Evolutionary conservation across 2,113 vertebrate species (phyloP), one percentile per base, ranked within the genome.

Genomic region (Mastomys natalensis): DNA sequence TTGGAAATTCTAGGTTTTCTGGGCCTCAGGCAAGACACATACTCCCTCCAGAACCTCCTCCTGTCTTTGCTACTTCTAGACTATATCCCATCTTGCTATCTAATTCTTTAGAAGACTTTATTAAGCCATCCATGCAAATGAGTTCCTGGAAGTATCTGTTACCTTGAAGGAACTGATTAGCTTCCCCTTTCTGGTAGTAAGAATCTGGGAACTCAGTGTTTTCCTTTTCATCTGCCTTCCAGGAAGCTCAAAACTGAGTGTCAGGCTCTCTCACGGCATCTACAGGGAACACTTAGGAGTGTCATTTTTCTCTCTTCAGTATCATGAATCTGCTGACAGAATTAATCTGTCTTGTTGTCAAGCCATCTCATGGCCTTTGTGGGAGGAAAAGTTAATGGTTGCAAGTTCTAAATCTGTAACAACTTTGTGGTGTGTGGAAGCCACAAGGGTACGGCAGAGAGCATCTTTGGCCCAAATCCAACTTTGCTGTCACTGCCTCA

Each of bases 81-180:
- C 43, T 37, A 7, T 60, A 5, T 16, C 93, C 76, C 31, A 26
- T 16, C 70, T 45, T 76, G 34, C 3, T 43, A 37, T 93, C 11
- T 31, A 40, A 62, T 68, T 3, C 7, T 88, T 78, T n/a, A 88
- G 86, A 80, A 89, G 55, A 43, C 74, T 89, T 81, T 21, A 62
- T 87, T n/a, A 94, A 55, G 90, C 84, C 80, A 92, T 2, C 73
- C 62, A 22, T 53, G 40, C 90, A 85, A 95, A 96, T 81, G 87
- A 53, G 51, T 97, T 98, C 90, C 95, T 96, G 95, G 94, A 98
- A 97, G 90, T 80, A 94, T 53, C 26, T n/a, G 84, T 96, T 62
- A 72, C 80, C 45, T 51, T 34, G 64, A 68, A 73, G 96, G 91
- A 96, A 95, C 78, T 73, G 21, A n/a, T 55, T 51, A 86, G 81